phyloP scores from a whole-genome alignment of 2,113 vertebrate genomes.

The Ciconia stormi region DNA sequence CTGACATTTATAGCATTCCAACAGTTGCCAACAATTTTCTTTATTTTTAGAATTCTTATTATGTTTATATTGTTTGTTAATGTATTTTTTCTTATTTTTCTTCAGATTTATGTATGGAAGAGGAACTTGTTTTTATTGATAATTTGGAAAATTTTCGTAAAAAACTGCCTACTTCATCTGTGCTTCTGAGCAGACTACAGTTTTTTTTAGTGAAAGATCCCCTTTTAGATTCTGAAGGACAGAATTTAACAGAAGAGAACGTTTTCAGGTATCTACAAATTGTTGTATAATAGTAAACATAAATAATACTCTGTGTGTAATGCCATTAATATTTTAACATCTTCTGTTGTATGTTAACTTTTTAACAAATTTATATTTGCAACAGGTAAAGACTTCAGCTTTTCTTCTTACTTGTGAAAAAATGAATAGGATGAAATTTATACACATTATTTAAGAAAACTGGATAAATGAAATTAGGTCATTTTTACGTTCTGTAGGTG shows the following conservation, averaged over 20 bases:
- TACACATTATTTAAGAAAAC: neutral
- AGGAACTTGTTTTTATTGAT: conserved; percentile 67
- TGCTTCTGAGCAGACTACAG: conserved; percentile 61
- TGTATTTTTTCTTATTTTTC: conserved; percentile 14
- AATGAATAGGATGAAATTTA: neutral
- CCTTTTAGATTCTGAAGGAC: conserved; percentile 54
- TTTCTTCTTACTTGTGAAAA: neutral
- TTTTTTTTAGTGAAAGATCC: conserved; percentile 65
- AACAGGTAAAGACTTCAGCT: neutral
- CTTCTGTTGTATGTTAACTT: neutral
- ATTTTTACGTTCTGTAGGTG: neutral
- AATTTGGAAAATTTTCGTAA: conserved; percentile 28
- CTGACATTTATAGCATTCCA: neutral
- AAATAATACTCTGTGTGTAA: neutral
- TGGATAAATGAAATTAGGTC: neutral
- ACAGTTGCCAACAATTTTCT: neutral
- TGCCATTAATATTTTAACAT: neutral
- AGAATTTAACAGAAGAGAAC: conserved; percentile 29
- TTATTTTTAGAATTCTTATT: neutral
- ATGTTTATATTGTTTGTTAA: neutral
- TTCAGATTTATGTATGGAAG: conserved; percentile 70
- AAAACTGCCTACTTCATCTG: conserved; percentile 31
- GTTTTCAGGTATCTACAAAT: conserved; percentile 68
- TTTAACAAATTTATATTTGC: neutral
- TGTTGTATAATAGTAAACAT: neutral